Conservation (phyloP, 2,113 vertebrate genomes). For the Apus apus region DNA sequence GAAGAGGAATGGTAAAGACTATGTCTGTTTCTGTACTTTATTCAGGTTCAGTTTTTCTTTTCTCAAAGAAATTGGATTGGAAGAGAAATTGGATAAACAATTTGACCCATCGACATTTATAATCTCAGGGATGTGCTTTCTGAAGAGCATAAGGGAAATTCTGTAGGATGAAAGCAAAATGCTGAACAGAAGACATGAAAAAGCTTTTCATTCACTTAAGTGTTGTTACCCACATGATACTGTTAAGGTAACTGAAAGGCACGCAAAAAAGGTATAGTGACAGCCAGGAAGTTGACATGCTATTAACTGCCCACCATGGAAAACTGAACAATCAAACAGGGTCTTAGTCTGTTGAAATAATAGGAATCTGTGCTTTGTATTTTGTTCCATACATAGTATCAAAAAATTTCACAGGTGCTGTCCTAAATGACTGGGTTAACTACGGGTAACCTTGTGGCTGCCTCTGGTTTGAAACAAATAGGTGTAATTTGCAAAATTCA, state of each 20-base stretch:
- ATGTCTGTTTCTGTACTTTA: not conserved
- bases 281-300: accelerated
- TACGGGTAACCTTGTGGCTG: not conserved
- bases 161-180: not conserved
- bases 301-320: not conserved
- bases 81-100: not conserved
- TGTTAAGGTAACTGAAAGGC: not conserved
- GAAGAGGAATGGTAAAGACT: not conserved
- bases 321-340: not conserved
- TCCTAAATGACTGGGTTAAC: not conserved
- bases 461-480: slow-evolving; percentile 9
- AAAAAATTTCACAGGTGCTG: not conserved
- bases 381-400: not conserved
- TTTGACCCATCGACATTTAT: not conserved
- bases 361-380: not conserved
- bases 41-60: not conserved
- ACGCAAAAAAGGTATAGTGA: not conserved
- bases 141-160: not conserved
- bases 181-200: not conserved
- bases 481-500: not conserved
- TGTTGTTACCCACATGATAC: not conserved
- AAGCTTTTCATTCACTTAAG: not conserved
- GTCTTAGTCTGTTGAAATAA: not conserved
- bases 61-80: not conserved
- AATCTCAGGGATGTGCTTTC: not conserved